A percentile compares a stretch with the other conserved stretches of the same genome.
Evolutionary conservation across 2,888 invertebrate species (phyloP).

Genomic region (Amphipyra berbera): DNA sequence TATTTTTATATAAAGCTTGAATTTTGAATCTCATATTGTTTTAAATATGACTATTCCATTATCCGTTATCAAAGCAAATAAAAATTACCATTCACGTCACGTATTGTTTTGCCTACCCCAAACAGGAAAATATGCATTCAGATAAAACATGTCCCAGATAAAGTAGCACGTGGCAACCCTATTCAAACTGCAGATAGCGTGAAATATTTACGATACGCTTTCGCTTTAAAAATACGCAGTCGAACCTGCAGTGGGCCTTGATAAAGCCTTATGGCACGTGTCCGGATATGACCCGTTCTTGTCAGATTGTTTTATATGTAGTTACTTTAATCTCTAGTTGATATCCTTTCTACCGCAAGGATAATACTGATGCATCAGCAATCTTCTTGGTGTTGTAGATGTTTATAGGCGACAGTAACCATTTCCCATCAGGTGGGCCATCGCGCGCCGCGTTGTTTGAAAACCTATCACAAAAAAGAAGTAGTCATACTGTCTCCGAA

Average conservation of each 20-base stretch:
- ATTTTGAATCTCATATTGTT: no score
- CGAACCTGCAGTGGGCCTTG: constrained; percentile 11
- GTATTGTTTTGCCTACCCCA: neutral
- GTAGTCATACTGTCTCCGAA: no score
- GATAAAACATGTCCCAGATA: constrained; percentile 2
- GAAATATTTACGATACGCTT: constrained; percentile 35
- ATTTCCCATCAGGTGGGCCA: no score
- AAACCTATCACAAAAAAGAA: no score
- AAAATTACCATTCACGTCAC: neutral
- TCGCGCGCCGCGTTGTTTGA: no score
- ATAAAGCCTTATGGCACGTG: constrained; percentile 11
- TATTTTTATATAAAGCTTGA: no score
- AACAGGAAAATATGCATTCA: neutral
- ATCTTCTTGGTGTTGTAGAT: no score
- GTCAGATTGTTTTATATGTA: neutral
- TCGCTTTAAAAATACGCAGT: constrained; percentile 17
- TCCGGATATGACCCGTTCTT: no score
- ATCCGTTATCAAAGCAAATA: neutral
- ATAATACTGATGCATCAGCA: no score
- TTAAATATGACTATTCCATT: no score
- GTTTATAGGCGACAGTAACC: no score
- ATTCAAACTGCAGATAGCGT: constrained; percentile 8
- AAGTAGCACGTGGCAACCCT: constrained; percentile 20
- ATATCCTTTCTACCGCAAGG: no score
- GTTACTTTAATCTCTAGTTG: neutral